Conservation (phyloP, 2,797 vertebrate genomes). For the Spinus olivaceus region DNA sequence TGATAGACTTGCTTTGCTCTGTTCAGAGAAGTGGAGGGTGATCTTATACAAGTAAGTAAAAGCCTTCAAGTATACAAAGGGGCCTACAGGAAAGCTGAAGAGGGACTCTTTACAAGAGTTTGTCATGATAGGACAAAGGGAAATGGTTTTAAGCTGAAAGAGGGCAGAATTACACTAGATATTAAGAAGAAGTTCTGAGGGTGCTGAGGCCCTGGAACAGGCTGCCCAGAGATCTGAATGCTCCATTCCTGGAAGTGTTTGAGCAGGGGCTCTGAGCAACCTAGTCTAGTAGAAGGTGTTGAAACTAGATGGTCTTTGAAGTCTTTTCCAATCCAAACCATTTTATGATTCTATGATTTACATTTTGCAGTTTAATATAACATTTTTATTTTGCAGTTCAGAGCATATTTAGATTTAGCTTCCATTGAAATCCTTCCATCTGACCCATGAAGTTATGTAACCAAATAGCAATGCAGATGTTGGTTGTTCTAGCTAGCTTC, state of each 20-base stretch:
- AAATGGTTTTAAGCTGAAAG: background rate
- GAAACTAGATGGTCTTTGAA: background rate
- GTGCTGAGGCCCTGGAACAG: background rate
- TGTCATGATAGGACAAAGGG: background rate
- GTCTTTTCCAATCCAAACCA: background rate
- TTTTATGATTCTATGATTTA: background rate
- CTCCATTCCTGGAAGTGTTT: background rate
- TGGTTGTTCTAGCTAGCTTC: background rate
- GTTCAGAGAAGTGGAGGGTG: background rate
- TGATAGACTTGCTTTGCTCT: background rate
- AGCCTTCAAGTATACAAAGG: background rate
- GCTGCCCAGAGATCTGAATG: background rate
- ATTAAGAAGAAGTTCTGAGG: background rate
- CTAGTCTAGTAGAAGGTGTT: background rate
- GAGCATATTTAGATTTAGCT: background rate
- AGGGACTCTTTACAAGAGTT: background rate
- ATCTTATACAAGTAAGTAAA: background rate
- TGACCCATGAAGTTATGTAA: background rate
- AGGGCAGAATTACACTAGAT: background rate
- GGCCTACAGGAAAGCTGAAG: background rate
- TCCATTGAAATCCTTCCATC: background rate
- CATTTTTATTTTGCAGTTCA: background rate
- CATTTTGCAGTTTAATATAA: no score
- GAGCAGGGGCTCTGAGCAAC: background rate
- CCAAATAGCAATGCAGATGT: background rate